phyloP scores from a whole-genome alignment of 2,888 invertebrate species.

The Drosophila dives region DNA sequence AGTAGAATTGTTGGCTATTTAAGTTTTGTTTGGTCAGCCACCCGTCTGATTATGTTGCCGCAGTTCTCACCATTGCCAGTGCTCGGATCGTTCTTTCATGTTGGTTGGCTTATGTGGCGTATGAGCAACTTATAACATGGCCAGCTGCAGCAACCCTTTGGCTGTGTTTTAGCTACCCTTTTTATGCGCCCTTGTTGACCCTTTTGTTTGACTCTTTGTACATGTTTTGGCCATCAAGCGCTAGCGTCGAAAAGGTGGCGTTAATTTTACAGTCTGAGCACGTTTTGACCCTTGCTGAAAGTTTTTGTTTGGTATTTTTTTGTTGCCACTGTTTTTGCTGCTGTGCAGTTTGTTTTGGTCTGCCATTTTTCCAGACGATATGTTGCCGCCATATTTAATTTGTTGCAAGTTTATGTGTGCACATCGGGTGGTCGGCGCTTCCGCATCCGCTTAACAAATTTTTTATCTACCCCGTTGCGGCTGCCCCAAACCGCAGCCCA shows the following conservation, averaged over 20 bases:
- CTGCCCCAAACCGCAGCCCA: not conserved
- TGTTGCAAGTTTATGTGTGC: constrained; percentile 62
- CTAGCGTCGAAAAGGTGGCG: constrained; percentile 58
- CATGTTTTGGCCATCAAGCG: constrained; percentile 61
- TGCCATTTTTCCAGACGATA: constrained; percentile 77
- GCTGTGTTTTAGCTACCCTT: constrained; percentile 27
- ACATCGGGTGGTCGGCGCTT: constrained; percentile 46
- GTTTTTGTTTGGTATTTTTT: constrained; percentile 39
- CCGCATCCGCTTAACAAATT: constrained; percentile 61
- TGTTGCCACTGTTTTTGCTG: constrained; percentile 30
- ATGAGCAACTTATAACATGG: constrained; percentile 46
- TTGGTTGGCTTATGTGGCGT: constrained; percentile 45
- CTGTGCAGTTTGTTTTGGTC: constrained; percentile 66
- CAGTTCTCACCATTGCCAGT: not conserved
- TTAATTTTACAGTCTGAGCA: constrained; percentile 77
- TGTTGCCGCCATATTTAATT: constrained; percentile 78
- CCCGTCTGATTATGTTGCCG: constrained; percentile 30
- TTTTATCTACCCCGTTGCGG: constrained; percentile 49
- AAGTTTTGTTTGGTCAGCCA: constrained; percentile 53
- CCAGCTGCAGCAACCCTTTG: constrained; percentile 45
- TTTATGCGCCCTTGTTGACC: constrained; percentile 16
- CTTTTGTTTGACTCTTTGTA: constrained; percentile 61
- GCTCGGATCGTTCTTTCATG: constrained; percentile 29
- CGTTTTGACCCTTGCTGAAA: constrained; percentile 69
- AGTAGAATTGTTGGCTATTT: constrained; percentile 39